Conservation (phyloP, 2,888 invertebrate genomes). For the Cyclophora albipunctata region DNA sequence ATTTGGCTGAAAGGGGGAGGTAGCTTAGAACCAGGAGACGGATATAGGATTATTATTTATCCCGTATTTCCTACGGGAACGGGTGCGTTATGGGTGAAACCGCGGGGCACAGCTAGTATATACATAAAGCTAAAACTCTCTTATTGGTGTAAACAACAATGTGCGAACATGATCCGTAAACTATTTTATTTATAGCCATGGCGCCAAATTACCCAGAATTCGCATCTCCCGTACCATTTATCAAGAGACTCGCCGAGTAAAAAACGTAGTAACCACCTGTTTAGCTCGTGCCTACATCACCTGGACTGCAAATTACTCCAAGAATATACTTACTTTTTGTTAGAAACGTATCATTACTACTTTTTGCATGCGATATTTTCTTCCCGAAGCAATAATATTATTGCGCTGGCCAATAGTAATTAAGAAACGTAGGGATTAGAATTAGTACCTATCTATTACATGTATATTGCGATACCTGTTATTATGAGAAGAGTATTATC, state of each 20-base stretch:
- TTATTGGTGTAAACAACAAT: too few relatives aligned
- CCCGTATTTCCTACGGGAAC: too few relatives aligned
- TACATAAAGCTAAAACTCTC: too few relatives aligned
- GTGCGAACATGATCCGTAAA: background rate
- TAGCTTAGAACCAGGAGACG: too few relatives aligned
- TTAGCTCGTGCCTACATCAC: slow-evolving; percentile 59
- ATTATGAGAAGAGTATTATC: too few relatives aligned
- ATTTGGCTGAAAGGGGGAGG: too few relatives aligned
- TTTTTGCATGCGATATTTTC: slow-evolving; percentile 32
- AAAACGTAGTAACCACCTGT: slow-evolving; percentile 47
- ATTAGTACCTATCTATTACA: too few relatives aligned
- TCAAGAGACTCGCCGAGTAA: slow-evolving; percentile 23
- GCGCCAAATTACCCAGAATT: background rate
- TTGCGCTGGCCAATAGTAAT: slow-evolving; percentile 2
- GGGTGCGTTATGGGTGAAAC: too few relatives aligned
- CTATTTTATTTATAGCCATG: background rate
- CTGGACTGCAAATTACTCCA: slow-evolving; percentile 34
- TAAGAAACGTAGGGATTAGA: background rate
- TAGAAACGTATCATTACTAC: slow-evolving; percentile 29
- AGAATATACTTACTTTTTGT: slow-evolving; percentile 4
- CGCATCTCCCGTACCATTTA: slow-evolving; percentile 14
- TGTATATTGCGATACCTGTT: too few relatives aligned
- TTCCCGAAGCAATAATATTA: slow-evolving; percentile 12
- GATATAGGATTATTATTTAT: too few relatives aligned
- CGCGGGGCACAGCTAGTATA: too few relatives aligned